These are phyloP conservation scores for Sterna hirundo DNA, from an alignment of 2,113 vertebrate species.

Conservation along the genomic window DNA sequence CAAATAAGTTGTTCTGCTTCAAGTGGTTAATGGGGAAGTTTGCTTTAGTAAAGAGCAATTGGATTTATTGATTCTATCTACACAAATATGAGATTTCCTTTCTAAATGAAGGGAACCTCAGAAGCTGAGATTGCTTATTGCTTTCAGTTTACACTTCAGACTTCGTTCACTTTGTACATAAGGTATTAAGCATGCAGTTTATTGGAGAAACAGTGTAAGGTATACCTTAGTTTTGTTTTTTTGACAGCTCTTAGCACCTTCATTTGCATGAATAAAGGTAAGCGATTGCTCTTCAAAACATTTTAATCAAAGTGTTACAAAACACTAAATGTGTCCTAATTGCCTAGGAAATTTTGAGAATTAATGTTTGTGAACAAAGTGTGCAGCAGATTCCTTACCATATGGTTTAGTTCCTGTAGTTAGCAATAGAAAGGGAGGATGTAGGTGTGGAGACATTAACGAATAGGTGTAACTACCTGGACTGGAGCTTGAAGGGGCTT, in stretches of 20 bases:
- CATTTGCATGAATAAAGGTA: background rate
- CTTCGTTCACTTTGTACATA: background rate
- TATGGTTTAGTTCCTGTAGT: background rate
- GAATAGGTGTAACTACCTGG: background rate
- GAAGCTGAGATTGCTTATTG: background rate
- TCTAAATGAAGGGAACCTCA: background rate
- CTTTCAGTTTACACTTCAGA: background rate
- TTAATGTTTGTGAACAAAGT: background rate
- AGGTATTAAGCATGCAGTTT: background rate
- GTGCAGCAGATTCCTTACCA: background rate
- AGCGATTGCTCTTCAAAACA: background rate
- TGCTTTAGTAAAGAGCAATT: background rate
- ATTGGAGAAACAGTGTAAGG: background rate
- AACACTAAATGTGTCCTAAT: background rate
- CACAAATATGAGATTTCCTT: background rate
- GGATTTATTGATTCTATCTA: constrained; percentile 16
- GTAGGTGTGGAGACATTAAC: background rate
- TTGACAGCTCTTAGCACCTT: background rate
- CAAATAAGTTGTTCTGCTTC: constrained; percentile 3
- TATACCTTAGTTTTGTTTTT: background rate
- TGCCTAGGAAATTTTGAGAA: background rate
- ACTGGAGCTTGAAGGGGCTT: background rate
- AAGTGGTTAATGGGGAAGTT: constrained; percentile 24
- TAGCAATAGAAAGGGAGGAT: background rate
- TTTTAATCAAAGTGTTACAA: background rate